Percentiles rank a stretch among this genome's conserved stretches.
phyloP scores from a whole-genome alignment of 2,797 vertebrate genomes.

The Catostomus latipinnis region DNA sequence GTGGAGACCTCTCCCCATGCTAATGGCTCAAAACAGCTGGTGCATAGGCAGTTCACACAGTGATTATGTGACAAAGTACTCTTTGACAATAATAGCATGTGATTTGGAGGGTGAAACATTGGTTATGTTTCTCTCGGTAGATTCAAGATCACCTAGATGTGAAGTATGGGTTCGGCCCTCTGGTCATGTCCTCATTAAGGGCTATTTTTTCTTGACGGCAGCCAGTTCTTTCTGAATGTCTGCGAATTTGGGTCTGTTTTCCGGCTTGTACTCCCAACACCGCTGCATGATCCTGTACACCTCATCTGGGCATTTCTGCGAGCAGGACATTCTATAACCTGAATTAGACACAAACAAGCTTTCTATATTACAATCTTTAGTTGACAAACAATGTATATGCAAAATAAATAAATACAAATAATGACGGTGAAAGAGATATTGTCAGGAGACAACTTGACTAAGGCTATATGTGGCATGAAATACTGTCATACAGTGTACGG shows the following conservation, averaged over 20 bases:
- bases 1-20: constrained; percentile 30
- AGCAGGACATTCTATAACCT: constrained; percentile 96
- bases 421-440: no score
- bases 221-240: constrained; percentile 91
- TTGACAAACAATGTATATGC: background rate
- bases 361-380: background rate
- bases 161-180: constrained; percentile 14
- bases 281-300: constrained; percentile 92
- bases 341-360: constrained; percentile 29
- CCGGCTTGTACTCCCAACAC: constrained; percentile 96
- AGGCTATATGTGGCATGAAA: no score
- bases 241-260: constrained; percentile 90
- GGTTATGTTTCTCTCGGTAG: constrained; percentile 64
- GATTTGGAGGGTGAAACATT: constrained; percentile 67
- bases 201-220: constrained; percentile 86
- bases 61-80: constrained; percentile 50
- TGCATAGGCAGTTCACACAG: constrained; percentile 57
- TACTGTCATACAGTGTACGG: background rate
- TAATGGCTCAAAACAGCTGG: constrained; percentile 59
- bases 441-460: no score
- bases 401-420: background rate
- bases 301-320: constrained; percentile 96
- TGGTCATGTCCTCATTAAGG: constrained; percentile 7
- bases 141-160: constrained; percentile 52
- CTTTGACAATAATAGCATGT: constrained; percentile 54